These are phyloP conservation scores for Hyperopisus bebe DNA, from an alignment of 2,113 vertebrate species.

Conservation along the genomic window DNA sequence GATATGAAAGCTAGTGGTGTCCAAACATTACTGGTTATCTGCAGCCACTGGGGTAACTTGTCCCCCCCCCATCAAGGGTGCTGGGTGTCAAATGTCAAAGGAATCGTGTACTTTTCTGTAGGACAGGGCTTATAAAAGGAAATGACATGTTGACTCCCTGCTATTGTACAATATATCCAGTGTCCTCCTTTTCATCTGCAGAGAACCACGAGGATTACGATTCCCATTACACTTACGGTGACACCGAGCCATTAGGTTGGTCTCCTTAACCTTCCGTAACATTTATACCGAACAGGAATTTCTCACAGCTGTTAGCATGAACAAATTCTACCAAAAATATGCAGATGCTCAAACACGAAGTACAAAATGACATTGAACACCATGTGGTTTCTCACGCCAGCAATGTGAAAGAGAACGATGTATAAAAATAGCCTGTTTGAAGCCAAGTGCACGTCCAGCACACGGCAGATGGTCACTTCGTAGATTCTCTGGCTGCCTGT, in stretches of 20 bases:
- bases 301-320: neutral
- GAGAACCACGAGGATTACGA: neutral
- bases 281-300: neutral
- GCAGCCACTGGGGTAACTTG: neutral
- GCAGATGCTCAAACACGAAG: neutral
- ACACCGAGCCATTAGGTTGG: neutral
- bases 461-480: neutral
- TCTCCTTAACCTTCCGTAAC: neutral
- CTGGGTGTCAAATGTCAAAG: neutral
- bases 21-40: neutral
- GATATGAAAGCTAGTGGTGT: neutral
- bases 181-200: neutral
- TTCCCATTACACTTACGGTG: neutral
- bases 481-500: neutral
- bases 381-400: neutral
- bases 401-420: neutral
- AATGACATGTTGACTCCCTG: neutral
- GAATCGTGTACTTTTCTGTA: neutral
- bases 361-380: neutral
- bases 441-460: neutral
- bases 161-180: neutral
- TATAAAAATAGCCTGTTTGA: neutral
- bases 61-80: neutral
- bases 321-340: neutral
- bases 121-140: neutral